phyloP scores from a whole-genome alignment of 2,888 invertebrate genomes.

The Lamproptera curius region DNA sequence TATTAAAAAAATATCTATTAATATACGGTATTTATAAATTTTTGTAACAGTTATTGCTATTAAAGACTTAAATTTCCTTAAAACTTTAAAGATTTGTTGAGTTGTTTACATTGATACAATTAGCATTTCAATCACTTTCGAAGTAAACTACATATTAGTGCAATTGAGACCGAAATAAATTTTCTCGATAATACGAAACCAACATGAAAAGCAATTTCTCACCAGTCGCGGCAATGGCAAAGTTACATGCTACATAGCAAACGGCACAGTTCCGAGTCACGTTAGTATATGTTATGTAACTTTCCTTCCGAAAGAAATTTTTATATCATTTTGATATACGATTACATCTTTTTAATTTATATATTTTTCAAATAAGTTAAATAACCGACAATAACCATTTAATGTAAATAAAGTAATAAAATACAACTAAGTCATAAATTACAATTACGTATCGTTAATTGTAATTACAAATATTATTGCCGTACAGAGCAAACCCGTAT shows the following conservation, averaged over 20 bases:
- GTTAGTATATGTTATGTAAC: no score
- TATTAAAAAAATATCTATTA: background rate
- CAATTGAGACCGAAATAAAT: background rate
- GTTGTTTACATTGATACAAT: no score
- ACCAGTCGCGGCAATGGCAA: slow-evolving; percentile 10
- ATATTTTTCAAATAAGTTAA: no score
- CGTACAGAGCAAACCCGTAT: no score
- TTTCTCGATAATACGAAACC: background rate
- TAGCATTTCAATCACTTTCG: background rate
- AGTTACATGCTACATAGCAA: slow-evolving; percentile 12
- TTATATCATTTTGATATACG: no score
- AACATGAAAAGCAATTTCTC: slow-evolving; percentile 16
- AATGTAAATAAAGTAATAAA: no score
- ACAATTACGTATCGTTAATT: no score
- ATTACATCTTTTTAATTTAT: no score
- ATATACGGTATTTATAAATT: background rate
- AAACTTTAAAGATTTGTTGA: background rate
- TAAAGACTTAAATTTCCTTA: background rate
- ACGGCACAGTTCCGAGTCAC: slow-evolving; percentile 11
- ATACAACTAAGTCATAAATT: no score
- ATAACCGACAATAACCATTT: no score
- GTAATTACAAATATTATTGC: no score
- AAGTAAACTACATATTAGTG: background rate
- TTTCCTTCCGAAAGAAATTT: no score
- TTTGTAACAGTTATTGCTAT: background rate